Evolutionary conservation across 92 coral and sea anemone genomes (phyloP).

Genomic region (Bergia puertoricense): DNA sequence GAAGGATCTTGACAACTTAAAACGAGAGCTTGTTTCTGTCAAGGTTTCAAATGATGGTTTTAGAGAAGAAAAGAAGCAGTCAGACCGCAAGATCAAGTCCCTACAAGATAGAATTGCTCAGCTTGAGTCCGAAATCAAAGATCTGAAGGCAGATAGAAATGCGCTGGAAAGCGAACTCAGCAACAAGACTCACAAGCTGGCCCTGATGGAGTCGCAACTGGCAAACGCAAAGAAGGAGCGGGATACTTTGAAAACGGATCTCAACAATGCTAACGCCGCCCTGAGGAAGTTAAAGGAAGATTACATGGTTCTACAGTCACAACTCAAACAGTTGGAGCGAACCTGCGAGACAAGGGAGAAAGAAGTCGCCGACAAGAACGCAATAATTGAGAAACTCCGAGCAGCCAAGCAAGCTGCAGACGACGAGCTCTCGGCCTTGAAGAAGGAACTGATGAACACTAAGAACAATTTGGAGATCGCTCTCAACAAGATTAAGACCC

Average conservation of each 20-base stretch:
- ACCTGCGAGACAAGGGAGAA: constrained; percentile 62
- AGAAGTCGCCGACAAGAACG: constrained; percentile 71
- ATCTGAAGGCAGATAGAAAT: constrained; percentile 81
- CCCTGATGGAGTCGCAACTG: constrained; percentile 75
- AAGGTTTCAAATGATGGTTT: constrained; percentile 71
- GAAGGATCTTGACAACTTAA: constrained; percentile 69
- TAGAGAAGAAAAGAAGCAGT: constrained; percentile 71
- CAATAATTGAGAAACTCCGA: constrained; percentile 67
- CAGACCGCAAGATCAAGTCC: constrained; percentile 74
- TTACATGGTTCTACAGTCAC: constrained; percentile 58
- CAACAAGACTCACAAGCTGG: constrained; percentile 82
- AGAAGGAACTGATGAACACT: constrained; percentile 79
- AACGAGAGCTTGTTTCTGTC: constrained; percentile 70
- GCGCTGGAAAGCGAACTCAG: constrained; percentile 81
- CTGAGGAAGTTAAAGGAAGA: constrained; percentile 80
- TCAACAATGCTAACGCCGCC: constrained; percentile 55
- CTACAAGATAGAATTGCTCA: constrained; percentile 53
- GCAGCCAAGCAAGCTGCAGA: constrained; percentile 70
- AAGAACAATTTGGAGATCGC: constrained; percentile 74
- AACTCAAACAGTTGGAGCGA: constrained; percentile 65
- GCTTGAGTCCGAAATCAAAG: constrained; percentile 76
- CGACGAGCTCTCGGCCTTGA: constrained; percentile 70
- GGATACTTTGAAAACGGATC: constrained; percentile 67
- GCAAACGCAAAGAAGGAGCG: constrained; percentile 74
- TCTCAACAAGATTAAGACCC: constrained; percentile 69